Conservation (phyloP, 2,888 invertebrate genomes). For the Parnassius smintheus region DNA sequence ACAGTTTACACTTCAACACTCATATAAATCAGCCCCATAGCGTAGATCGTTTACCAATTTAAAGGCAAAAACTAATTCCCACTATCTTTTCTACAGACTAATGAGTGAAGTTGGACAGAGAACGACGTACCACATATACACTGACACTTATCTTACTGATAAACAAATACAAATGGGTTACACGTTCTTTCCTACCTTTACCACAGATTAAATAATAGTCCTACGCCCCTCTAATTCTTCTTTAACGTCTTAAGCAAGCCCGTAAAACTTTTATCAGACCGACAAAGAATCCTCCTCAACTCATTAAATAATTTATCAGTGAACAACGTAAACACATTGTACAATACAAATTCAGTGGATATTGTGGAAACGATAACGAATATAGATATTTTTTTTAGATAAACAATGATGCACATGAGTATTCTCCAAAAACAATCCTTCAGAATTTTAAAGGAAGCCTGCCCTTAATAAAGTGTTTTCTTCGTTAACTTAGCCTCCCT, state of each 20-base stretch:
- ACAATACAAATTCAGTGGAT: too few relatives aligned
- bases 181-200: slow-evolving; percentile 63
- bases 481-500: too few relatives aligned
- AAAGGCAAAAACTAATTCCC: slow-evolving; percentile 57
- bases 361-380: too few relatives aligned
- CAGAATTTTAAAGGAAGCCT: too few relatives aligned
- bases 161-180: slow-evolving; percentile 76
- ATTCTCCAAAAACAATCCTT: too few relatives aligned
- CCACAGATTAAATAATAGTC: too few relatives aligned
- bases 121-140: slow-evolving; percentile 54
- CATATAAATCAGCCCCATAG: slow-evolving; percentile 53
- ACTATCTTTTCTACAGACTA: slow-evolving; percentile 65
- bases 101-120: slow-evolving; percentile 63
- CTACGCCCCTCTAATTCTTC: slow-evolving; percentile 56
- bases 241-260: slow-evolving; percentile 66
- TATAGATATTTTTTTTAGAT: too few relatives aligned
- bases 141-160: slow-evolving; percentile 69
- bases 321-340: too few relatives aligned
- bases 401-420: too few relatives aligned
- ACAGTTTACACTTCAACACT: slow-evolving; percentile 39
- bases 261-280: slow-evolving; percentile 61
- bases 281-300: slow-evolving; percentile 49
- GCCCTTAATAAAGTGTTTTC: too few relatives aligned
- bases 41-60: slow-evolving; percentile 66
- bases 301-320: slow-evolving; percentile 13